Evolutionary conservation across 2,113 vertebrate genomes (phyloP), one percentile per base, ranked within the genome.

Genomic region (Stomatorhinus ivindoensis): DNA sequence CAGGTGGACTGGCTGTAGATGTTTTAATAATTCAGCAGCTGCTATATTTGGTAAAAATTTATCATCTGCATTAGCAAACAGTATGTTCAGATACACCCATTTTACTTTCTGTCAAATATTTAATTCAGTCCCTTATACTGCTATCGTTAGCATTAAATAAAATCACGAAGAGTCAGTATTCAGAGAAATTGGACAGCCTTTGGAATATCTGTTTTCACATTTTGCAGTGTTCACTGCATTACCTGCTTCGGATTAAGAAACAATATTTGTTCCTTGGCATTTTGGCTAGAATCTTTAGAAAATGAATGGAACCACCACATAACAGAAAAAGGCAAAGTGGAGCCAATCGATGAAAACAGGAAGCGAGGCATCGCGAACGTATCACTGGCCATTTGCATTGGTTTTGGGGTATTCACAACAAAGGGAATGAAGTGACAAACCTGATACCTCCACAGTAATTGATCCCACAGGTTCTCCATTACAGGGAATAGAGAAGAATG

Each of bases 401-500:
- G 48, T 55, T 58, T 89, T 47, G 65, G 27, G 19, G 47, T n/a
- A 48, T 55, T 89, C 48, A 55, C 51, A 24, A 35, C 51, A 6
- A 35, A 48, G 65, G 39, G 69, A 87, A 31, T 80, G 85, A 87
- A 87, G 65, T 82, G 89, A 90, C 89, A 87, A 51, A 80, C 65
- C 17, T 9, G 61, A 87, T 90, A 6, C 48, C 13, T 31, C 65
- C 11, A 35, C 17, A 46, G 84, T 55, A 87, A 87, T 89, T 53
- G 89, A 89, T 47, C 47, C 85, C 17, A 47, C 61, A 55, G 84
- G 85, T 87, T 55, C 87, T 65, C 86, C 86, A 87, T 87, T 82
- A 80, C 11, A 55, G 85, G n/a, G 65, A 47, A 90, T 39, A 19
- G 89, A 90, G 86, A 47, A 85, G 88, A 65, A 65, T 87, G 42